Base-by-base conservation (phyloP, 2,113 vertebrate species). In the Bubo bubo region DNA sequence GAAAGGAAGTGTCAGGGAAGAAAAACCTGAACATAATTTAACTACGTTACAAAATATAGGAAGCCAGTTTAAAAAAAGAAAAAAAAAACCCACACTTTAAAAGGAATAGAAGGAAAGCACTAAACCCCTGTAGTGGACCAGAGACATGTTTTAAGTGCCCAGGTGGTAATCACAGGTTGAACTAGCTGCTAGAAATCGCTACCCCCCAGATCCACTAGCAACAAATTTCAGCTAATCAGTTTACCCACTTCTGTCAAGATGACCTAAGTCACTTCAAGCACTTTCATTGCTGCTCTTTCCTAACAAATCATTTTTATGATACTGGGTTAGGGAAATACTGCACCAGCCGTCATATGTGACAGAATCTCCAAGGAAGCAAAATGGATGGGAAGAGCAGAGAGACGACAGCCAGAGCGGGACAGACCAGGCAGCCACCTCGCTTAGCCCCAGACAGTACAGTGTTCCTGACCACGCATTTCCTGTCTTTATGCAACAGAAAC, bases 321-420 rank as follows among this genome's bases (percentile, higher is more conserved):
- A 74, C 2, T 0, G 3, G 18, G 56, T 35, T 71, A 28, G 34
- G 15, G 41, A 85, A 58, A 52, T 8, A 62, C 5, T 1, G 3
- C 24, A 67, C 12, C 26, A 92, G 45, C 22, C 88, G 63, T 24
- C 56, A 24, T 6, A 55, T 12, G 26, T 45, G 62, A 86, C 49
- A 75, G 71, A 28, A 83, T 16, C 41, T 79, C 35, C 22, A 50
- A 56, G 45, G 89, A 93, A 92, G 41, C 5, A 73, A 79, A 62
- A 53, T 0, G 4, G 81, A 62, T 20, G 41, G 49, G 56, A 92
- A 94, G 56, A 64, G 28, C 76, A 63, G 19, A 89, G 19, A 89
- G 1, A 9, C 24, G 66, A 58, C 55, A 72, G 58, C 2, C 10
- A 1, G 56, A 79, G 49, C 0, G 0, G 55, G 64, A 30, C 24